phyloP scores from a whole-genome alignment of 1,140 invertebrate genomes.

The Pteromalus puparum region DNA sequence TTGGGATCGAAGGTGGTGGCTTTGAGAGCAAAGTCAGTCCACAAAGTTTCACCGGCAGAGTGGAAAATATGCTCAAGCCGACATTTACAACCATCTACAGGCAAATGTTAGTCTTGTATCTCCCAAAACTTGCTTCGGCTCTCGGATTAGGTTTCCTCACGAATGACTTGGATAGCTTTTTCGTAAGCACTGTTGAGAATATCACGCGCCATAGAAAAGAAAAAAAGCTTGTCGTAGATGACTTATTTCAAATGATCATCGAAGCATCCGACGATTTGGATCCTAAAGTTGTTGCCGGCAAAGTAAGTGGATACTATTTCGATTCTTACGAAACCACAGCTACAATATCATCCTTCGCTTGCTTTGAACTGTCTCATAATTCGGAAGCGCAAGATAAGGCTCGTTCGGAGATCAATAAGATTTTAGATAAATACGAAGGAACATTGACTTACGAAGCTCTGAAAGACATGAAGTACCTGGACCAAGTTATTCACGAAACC shows the following conservation, averaged over 20 bases:
- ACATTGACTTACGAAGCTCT: slow-evolving; percentile 53
- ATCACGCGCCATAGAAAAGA: not conserved
- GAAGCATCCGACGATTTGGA: slow-evolving; percentile 5
- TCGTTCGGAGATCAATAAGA: slow-evolving; percentile 48
- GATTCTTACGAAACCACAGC: slow-evolving; percentile 56
- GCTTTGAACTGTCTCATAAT: slow-evolving; percentile 43
- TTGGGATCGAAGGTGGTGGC: slow-evolving; percentile 56
- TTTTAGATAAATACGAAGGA: slow-evolving; percentile 49
- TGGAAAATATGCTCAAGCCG: slow-evolving; percentile 31
- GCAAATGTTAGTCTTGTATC: not conserved
- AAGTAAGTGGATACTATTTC: slow-evolving; percentile 55
- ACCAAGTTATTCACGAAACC: slow-evolving; percentile 57
- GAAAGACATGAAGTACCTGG: slow-evolving; percentile 60
- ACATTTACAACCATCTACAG: slow-evolving; percentile 2
- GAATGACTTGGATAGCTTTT: not conserved
- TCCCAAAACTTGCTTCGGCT: not conserved
- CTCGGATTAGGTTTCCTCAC: slow-evolving; percentile 8
- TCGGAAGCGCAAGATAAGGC: slow-evolving; percentile 54
- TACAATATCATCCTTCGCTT: slow-evolving; percentile 38
- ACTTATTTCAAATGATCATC: slow-evolving; percentile 53
- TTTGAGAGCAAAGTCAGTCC: slow-evolving; percentile 52
- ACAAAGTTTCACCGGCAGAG: not conserved
- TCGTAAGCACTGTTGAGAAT: not conserved
- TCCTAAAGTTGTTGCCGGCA: slow-evolving; percentile 14
- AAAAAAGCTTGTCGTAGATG: not conserved